A percentile compares a stretch with the other conserved stretches of the same genome.
phyloP scores from a whole-genome alignment of 2,888 invertebrate genomes.

The Auanema freiburgensis region DNA sequence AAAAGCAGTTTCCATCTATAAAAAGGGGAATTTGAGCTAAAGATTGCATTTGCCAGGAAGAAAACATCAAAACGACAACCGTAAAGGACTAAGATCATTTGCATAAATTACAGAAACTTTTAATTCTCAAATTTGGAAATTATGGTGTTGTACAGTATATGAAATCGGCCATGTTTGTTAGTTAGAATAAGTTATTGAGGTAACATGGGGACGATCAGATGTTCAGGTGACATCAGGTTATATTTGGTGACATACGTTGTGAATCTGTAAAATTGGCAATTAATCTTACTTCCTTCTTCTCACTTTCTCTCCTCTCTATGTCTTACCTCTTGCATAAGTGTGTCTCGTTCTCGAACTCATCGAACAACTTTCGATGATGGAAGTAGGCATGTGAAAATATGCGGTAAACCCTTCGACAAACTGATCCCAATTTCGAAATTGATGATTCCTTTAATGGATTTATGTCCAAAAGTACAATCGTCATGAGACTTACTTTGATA shows the following conservation, averaged over 20 bases:
- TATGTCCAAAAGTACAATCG: neutral
- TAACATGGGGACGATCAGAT: slow-evolving; percentile 93
- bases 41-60: slow-evolving; percentile 1
- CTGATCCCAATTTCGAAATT: slow-evolving; percentile 95
- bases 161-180: slow-evolving; percentile 13
- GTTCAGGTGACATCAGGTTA: slow-evolving; percentile 95
- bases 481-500: slow-evolving; percentile 74
- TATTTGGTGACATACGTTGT: slow-evolving; percentile 98
- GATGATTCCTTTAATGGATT: slow-evolving; percentile 78
- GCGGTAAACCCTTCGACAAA: slow-evolving; percentile 95
- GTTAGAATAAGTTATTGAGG: slow-evolving; percentile 5
- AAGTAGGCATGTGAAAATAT: slow-evolving; percentile 99
- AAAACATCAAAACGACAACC: neutral
- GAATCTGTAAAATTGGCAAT: slow-evolving; percentile 73
- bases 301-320: neutral
- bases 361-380: slow-evolving; percentile 93
- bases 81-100: neutral
- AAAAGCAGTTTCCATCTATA: slow-evolving; percentile 28
- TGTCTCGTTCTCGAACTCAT: slow-evolving; percentile 81
- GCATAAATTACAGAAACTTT: slow-evolving; percentile 1
- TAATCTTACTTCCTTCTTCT: neutral
- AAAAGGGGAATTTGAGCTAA: slow-evolving; percentile 1
- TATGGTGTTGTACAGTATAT: slow-evolving; percentile 5
- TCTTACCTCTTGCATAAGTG: slow-evolving; percentile 38
- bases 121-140: neutral